These are phyloP conservation scores for Rhadina sibilatrix DNA, from an alignment of 2,113 vertebrate species.

Conservation along the genomic window DNA sequence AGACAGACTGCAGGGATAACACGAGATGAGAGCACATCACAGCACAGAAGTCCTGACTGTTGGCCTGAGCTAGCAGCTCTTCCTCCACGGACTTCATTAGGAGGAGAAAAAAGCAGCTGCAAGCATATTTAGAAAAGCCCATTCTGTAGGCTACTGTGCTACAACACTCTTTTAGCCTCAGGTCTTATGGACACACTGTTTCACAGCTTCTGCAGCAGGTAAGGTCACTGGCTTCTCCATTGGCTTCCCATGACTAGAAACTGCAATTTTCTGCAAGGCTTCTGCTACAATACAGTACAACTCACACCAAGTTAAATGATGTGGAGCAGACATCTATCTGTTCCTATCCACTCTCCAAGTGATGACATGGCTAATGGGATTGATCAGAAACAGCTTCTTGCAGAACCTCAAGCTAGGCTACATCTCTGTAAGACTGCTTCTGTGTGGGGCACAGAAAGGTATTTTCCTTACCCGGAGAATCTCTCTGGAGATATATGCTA, in stretches of 20 bases:
- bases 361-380: not conserved
- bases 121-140: not conserved
- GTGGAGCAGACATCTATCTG: not conserved
- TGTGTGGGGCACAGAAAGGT: not conserved
- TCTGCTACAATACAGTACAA: not conserved
- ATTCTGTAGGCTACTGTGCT: rapidly evolving
- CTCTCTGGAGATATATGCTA: slow-evolving; percentile 97
- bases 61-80: not conserved
- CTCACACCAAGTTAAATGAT: not conserved
- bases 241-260: not conserved
- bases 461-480: slow-evolving; percentile 86
- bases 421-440: not conserved
- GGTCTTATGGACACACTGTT: not conserved
- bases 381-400: slow-evolving; percentile 31
- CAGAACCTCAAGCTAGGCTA: not conserved
- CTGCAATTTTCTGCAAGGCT: not conserved
- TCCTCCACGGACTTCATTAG: not conserved
- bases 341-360: not conserved
- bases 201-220: not conserved
- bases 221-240: not conserved
- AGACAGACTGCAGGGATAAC: not conserved
- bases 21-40: not conserved
- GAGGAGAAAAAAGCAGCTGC: not conserved
- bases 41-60: not conserved
- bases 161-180: not conserved